phyloP scores from a whole-genome alignment of 2,113 vertebrate genomes.

The Xiphophorus maculatus region DNA sequence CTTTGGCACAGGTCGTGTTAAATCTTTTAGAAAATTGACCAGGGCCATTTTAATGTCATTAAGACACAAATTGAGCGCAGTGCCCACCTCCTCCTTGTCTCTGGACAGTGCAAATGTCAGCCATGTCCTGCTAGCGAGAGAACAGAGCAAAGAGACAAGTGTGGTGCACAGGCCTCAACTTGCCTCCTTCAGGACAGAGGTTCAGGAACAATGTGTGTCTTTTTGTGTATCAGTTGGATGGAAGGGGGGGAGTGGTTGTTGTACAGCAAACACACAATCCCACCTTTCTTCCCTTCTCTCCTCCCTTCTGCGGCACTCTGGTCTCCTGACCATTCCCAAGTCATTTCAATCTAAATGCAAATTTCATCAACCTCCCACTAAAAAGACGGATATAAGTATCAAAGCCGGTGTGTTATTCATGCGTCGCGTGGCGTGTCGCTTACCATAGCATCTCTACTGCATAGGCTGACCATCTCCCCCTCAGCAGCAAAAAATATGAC shows the following conservation, averaged over 20 bases:
- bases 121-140: conserved; percentile 18
- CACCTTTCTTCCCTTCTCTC: conserved; percentile 16
- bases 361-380: conserved; percentile 76
- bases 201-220: neutral
- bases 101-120: conserved; percentile 46
- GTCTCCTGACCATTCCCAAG: conserved; percentile 69
- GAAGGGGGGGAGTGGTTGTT: neutral
- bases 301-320: conserved; percentile 60
- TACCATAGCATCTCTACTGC: conserved; percentile 51
- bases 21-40: conserved; percentile 64
- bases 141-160: conserved; percentile 9
- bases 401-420: conserved; percentile 67
- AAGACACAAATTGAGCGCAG: conserved; percentile 54
- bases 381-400: conserved; percentile 80
- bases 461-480: conserved; percentile 58
- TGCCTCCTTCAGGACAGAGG: conserved; percentile 22
- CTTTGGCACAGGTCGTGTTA: conserved; percentile 38
- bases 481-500: conserved; percentile 43
- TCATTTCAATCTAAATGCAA: conserved; percentile 83
- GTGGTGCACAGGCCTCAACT: conserved; percentile 2
- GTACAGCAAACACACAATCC: conserved; percentile 32
- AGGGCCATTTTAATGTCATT: conserved; percentile 59
- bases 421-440: conserved; percentile 57
- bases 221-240: neutral
- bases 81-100: conserved; percentile 35